Evolutionary conservation across 2,797 vertebrate species (phyloP), one percentile per base, ranked within the genome.

Genomic region (Anomalospiza imberbis): DNA sequence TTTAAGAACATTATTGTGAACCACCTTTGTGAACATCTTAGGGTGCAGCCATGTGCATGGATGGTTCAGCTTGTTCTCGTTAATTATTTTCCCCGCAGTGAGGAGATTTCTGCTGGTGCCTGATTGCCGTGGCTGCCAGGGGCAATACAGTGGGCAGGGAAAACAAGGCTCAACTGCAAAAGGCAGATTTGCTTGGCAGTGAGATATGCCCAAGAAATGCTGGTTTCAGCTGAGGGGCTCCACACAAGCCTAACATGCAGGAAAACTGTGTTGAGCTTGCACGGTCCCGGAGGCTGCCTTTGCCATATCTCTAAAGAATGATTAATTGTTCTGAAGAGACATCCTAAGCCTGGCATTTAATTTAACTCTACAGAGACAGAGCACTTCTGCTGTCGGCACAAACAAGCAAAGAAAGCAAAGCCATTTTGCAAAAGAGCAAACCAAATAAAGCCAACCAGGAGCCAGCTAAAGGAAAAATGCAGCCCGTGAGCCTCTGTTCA

Each of bases 401-500:
- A 87, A 60, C 29, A 66, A 58, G 55, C 48, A 61, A 40, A 87
- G 63, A 79, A 82, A 34, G 20, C 17, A 10, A 68, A 82, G 47
- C 13, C 3, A 6, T 54, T 78, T 25, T 7, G 3, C 42, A n/a
- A 60, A 70, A 50, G 11, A 62, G 10, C 7, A 45, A 50, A 68
- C 20, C 42, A 65, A 85, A 85, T 20, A 55, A 87, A 85, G 45
- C 8, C 54, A 72, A 10, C 6, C 19, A 51, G 22, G 50, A 82
- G 31, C 17, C 36, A 67, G 1, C 14, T 28, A 50, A 58, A 45
- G 34, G 55, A 72, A 50, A 65, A 88, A 21, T 1, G 10, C 32
- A 53, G 20, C 36, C 40, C 74, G 36, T 0, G 0, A 58, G 14
- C 48, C 53, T 36, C 29, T 71, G 15, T 15, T 45, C 17, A 21